Base-by-base conservation (phyloP, 1,140 invertebrate species). In the Zaprionus kolodkinae region DNA sequence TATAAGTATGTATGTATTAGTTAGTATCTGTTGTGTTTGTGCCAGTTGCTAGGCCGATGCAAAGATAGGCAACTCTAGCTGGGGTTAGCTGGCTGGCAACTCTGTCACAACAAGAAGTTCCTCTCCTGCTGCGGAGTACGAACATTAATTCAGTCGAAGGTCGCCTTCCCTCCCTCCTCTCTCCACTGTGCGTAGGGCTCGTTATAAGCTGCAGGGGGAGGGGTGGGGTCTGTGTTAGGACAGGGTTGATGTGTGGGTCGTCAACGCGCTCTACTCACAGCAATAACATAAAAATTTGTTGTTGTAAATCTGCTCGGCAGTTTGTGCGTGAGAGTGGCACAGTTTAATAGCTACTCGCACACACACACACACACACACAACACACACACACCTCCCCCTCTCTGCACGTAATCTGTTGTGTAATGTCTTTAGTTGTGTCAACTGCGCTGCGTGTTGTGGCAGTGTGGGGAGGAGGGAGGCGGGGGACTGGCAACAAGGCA, bases 391-490 rank as follows among this genome's bases (percentile, higher is more conserved):
- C 59, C 68, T 78, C 70, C 65, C 54, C 65, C 72, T 79, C 54
- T 62, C 72, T 79, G 88, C 78, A 84, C 72, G 81, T 91, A 91
- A 91, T 91, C 83, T 91, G 88, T 91, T 91, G 78, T 91, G 88
- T 91, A 91, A 91, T 91, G 88, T 91, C 88, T 91, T 91, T 91
- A 91, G 88, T 91, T 91, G 83, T 84, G 88, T 87, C 83, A 91
- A 91, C 83, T 91, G 78, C 67, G 71, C 60, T 76, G 78, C 72
- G 75, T 62, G 86, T 72, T 55, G 62, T 50, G 64, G 13, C 66
- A 48, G 17, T 27, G n/a, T 6, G 17, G 21, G 54, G 43, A 11
- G 30, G 35, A 7, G 15, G 52, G 27, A 33, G 21, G n/a, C 11
- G 6, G 6, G 17, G 25, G 17, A 6, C 15, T 3, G 30, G 17